phyloP scores from a whole-genome alignment of 2,113 vertebrate species.

The Vimba vimba region DNA sequence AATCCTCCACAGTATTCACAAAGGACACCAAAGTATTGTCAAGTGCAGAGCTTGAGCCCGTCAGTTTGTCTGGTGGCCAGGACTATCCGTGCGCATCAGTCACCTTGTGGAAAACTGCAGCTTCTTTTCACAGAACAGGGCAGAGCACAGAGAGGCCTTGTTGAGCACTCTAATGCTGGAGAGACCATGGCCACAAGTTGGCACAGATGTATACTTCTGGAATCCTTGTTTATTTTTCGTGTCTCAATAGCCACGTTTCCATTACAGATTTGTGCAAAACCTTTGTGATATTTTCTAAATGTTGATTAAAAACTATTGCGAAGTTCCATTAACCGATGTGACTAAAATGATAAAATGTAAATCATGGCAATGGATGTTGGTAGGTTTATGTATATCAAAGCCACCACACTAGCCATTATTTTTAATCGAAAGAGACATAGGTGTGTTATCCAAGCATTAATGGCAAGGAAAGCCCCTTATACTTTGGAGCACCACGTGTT shows the following conservation, averaged over 20 bases:
- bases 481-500: too few species aligned
- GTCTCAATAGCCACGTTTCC: background rate
- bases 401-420: too few species aligned
- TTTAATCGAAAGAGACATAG: too few species aligned
- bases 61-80: constrained; percentile 36
- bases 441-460: too few species aligned
- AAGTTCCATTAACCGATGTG: too few species aligned
- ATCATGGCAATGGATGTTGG: too few species aligned
- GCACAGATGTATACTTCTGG: constrained; percentile 1
- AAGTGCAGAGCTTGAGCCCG: constrained; percentile 7
- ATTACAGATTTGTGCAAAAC: too few species aligned
- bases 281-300: too few species aligned
- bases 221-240: constrained; percentile 35
- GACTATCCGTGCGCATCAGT: constrained; percentile 9
- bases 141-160: constrained; percentile 38
- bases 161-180: constrained; percentile 12
- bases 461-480: too few species aligned
- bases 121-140: constrained; percentile 25
- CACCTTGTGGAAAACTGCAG: constrained; percentile 29
- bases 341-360: too few species aligned
- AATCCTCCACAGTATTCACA: constrained; percentile 13
- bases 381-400: too few species aligned
- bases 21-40: constrained; percentile 38
- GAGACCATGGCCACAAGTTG: constrained; percentile 11
- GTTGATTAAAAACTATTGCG: too few species aligned